Conservation (phyloP, 2,113 vertebrate species). For the Buteo buteo region DNA sequence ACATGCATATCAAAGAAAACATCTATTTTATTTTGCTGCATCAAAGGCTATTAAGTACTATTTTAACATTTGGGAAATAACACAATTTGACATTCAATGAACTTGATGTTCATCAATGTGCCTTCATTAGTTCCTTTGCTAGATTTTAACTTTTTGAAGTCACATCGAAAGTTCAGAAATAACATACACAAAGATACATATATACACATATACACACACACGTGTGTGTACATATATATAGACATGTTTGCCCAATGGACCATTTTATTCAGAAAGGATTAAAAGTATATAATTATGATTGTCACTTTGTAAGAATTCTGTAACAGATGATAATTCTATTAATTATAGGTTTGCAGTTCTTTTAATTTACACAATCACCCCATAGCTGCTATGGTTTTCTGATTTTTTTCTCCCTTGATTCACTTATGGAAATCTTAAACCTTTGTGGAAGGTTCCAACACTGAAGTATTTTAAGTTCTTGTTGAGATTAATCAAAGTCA, state of each 20-base stretch:
- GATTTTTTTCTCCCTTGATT: neutral
- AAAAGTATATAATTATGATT: neutral
- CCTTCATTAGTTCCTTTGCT: slow-evolving; percentile 72
- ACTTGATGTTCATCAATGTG: slow-evolving; percentile 53
- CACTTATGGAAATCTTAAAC: slow-evolving; percentile 23
- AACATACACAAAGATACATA: neutral
- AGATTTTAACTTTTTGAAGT: slow-evolving; percentile 72
- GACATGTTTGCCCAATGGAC: slow-evolving; percentile 54
- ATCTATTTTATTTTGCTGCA: slow-evolving; percentile 68
- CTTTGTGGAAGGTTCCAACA: neutral
- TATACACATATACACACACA: neutral
- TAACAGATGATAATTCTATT: neutral
- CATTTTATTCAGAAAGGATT: slow-evolving; percentile 57
- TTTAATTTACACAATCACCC: neutral
- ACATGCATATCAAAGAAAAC: slow-evolving; percentile 67
- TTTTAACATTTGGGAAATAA: slow-evolving; percentile 75
- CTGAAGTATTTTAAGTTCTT: slow-evolving; percentile 16
- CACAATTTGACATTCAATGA: slow-evolving; percentile 67
- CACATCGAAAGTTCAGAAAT: slow-evolving; percentile 75
- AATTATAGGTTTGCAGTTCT: slow-evolving; percentile 30
- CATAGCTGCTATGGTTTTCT: neutral
- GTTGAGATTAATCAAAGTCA: slow-evolving; percentile 41
- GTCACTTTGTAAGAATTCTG: neutral
- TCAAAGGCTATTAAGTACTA: slow-evolving; percentile 74
- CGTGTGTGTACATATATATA: neutral